phyloP scores from a whole-genome alignment of 1,140 invertebrate species.

The Tribolium castaneum region DNA sequence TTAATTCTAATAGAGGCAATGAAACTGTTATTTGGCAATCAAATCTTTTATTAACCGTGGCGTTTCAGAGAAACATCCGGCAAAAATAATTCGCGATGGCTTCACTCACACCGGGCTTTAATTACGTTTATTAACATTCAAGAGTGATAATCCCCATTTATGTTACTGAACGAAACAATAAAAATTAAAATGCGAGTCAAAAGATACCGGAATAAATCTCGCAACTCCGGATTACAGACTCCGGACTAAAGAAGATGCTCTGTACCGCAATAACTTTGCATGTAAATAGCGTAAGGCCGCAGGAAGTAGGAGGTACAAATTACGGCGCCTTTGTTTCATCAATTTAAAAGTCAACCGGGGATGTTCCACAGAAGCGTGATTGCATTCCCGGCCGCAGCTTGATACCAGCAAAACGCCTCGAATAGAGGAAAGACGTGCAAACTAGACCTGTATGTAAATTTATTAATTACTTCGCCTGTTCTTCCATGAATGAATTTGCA shows the following conservation, averaged over 20 bases:
- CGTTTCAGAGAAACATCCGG: background rate
- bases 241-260: slow-evolving; percentile 38
- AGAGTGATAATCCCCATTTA: slow-evolving; percentile 25
- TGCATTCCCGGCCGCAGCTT: slow-evolving; percentile 34
- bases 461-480: slow-evolving; percentile 26
- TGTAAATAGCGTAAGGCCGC: slow-evolving; percentile 50
- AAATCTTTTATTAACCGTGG: background rate
- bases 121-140: slow-evolving; percentile 30
- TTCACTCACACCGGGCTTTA: background rate
- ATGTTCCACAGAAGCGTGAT: slow-evolving; percentile 38
- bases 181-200: slow-evolving; percentile 45
- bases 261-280: slow-evolving; percentile 50
- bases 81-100: background rate
- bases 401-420: slow-evolving; percentile 15
- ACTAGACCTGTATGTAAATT: slow-evolving; percentile 34
- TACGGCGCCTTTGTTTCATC: slow-evolving; percentile 51
- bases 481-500: slow-evolving; percentile 27
- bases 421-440: slow-evolving; percentile 27
- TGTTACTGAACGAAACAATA: slow-evolving; percentile 39
- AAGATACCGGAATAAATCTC: slow-evolving; percentile 33
- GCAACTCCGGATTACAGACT: slow-evolving; percentile 42
- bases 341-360: slow-evolving; percentile 50
- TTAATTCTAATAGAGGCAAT: slow-evolving; percentile 24
- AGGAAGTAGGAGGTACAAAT: slow-evolving; percentile 51
- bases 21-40: slow-evolving; percentile 17